Base-by-base conservation (phyloP, 2,888 invertebrate species). In the Gastracanthus pulcherrimus region DNA sequence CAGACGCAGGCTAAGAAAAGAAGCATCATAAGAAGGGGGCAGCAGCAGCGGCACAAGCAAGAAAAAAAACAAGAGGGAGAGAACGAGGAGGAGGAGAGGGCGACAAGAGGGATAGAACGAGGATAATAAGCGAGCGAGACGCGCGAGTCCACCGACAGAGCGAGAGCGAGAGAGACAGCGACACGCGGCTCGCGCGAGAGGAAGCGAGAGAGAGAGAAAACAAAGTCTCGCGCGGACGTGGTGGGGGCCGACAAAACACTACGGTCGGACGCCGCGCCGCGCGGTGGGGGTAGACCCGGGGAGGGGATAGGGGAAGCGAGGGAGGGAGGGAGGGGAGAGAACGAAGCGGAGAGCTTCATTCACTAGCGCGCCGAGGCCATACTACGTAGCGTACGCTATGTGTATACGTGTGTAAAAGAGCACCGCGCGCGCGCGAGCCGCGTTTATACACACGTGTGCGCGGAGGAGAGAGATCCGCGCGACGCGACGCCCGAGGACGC, bases 61-160 rank as follows among this genome's bases (percentile, higher is more conserved):
- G 76, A 69, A 69, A 34, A 67, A 45, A 72, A 64, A 16, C 36
- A 16, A 13, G 60, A 5, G 74, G 64, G 71, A 7, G 55, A 9
- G 41, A 38, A 60, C 9, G 60, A 83, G 86, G 88, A 76, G 80
- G 82, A 84, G 84, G 88, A 92, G 92, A 86, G 92, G 92, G 92
- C 86, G 92, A 92, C 58, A 92, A 92, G 60, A 92, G 92, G 66
- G 80, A 77, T 31, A 48, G 55, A 48, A 77, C 60, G 75, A 67
- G 67, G 67, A 38, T 67, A 67, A 67, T 64, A 64, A 64, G 36
- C 64, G 64, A 31, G 60, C 34, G 26, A 45, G 26, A 11, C n/a
- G n/a, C 1, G 2, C 51, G 19, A 26, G 26, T 6, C 26, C 11
- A 1, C 1, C 23, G 3, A 26, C 1, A 9, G 23, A 4, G 58